phyloP scores from a whole-genome alignment of 1,140 invertebrate genomes.

The Eumeta japonica region DNA sequence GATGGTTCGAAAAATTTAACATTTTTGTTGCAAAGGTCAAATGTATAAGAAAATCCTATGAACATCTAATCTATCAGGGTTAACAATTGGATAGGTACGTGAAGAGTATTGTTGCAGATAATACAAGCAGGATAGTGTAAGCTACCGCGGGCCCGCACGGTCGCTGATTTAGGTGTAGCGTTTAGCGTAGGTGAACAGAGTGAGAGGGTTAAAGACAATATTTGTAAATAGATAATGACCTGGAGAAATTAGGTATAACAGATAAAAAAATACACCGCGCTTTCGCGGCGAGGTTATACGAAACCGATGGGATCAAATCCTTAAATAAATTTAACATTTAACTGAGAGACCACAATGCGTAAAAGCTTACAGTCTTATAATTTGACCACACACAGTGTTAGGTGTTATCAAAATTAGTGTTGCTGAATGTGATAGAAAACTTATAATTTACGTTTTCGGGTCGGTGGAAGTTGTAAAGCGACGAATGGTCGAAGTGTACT shows the following conservation, averaged over 20 bases:
- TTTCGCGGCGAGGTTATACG: slow-evolving; percentile 36
- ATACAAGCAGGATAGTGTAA: too few relatives aligned
- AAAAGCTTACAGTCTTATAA: neutral
- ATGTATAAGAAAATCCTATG: too few relatives aligned
- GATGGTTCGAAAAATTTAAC: too few relatives aligned
- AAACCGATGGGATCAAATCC: slow-evolving; percentile 60
- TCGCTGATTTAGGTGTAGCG: slow-evolving; percentile 50
- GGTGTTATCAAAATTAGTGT: slow-evolving; percentile 45
- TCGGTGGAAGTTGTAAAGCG: slow-evolving; percentile 35
- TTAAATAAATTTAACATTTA: slow-evolving; percentile 58
- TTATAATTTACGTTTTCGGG: neutral
- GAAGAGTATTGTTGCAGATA: too few relatives aligned
- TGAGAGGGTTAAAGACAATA: slow-evolving; percentile 61
- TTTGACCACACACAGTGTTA: slow-evolving; percentile 26
- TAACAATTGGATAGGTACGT: too few relatives aligned
- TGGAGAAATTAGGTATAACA: slow-evolving; percentile 46
- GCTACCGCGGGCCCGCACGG: slow-evolving; percentile 44
- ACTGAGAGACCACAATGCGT: slow-evolving; percentile 13
- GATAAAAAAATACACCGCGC: slow-evolving; percentile 29
- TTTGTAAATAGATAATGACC: slow-evolving; percentile 57
- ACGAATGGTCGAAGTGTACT: slow-evolving; percentile 51
- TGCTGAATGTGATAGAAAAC: slow-evolving; percentile 47
- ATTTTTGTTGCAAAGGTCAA: too few relatives aligned
- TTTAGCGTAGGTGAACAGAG: slow-evolving; percentile 53
- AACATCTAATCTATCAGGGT: too few relatives aligned